Conservation (phyloP, 1,140 invertebrate genomes). For the Ips nitidus region DNA sequence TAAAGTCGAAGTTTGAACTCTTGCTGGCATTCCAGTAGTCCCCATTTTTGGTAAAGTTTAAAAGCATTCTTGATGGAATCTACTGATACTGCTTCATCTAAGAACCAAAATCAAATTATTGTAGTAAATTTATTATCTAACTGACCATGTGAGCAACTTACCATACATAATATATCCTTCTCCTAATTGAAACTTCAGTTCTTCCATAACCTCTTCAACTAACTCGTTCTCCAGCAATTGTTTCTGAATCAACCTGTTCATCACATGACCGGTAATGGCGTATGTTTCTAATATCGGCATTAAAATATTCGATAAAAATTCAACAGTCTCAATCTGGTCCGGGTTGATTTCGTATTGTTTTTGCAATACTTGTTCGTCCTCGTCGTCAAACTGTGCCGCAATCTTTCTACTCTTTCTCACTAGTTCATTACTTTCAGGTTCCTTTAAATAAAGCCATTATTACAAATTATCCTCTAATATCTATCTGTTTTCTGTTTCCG, state of each 20-base stretch:
- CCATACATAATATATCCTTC: conserved; percentile 66
- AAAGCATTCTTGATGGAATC: conserved; percentile 81
- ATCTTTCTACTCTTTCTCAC: conserved; percentile 50
- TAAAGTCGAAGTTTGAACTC: conserved; percentile 60
- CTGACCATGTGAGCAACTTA: conserved; percentile 49
- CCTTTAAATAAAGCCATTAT: conserved; percentile 5
- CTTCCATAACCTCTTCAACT: conserved; percentile 57
- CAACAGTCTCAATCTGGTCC: conserved; percentile 46
- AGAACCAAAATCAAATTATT: neutral
- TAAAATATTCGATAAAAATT: conserved; percentile 59
- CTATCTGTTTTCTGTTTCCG: too few species aligned
- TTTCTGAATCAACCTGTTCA: conserved; percentile 59
- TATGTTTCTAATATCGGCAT: conserved; percentile 75
- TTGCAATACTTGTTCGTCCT: conserved; percentile 37
- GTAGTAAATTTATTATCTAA: neutral
- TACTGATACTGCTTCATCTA: conserved; percentile 80
- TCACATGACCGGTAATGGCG: conserved; percentile 61
- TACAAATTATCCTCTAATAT: too few species aligned
- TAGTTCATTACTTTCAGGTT: conserved; percentile 24
- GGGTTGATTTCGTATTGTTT: conserved; percentile 44
- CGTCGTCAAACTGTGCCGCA: conserved; percentile 53
- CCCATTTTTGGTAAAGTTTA: conserved; percentile 75
- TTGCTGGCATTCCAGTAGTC: conserved; percentile 70
- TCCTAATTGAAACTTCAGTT: conserved; percentile 65
- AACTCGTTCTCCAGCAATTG: conserved; percentile 69